phyloP scores from a whole-genome alignment of 2,888 invertebrate genomes.

The Nysson spinosus region DNA sequence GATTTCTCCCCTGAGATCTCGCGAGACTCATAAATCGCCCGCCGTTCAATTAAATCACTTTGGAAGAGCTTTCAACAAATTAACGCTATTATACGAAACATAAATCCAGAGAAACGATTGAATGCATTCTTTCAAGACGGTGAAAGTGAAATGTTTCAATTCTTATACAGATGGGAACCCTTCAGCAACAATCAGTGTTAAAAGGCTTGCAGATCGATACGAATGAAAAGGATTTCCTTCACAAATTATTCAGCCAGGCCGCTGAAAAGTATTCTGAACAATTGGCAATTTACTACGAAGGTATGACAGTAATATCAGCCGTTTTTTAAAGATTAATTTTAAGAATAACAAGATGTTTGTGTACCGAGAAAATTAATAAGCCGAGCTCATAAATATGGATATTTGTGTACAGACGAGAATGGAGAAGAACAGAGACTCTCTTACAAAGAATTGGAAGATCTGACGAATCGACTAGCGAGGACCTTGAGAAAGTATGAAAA shows the following conservation, averaged over 20 bases:
- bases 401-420: conserved; percentile 70
- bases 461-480: conserved; percentile 81
- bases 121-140: neutral
- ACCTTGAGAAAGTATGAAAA: conserved; percentile 78
- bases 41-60: too few species aligned
- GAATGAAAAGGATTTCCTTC: conserved; percentile 77
- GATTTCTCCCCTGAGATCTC: too few species aligned
- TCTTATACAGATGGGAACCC: conserved; percentile 85
- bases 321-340: too few species aligned
- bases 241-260: conserved; percentile 80
- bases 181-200: conserved; percentile 86
- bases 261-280: conserved; percentile 79
- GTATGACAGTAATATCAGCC: conserved; percentile 76
- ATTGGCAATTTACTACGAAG: conserved; percentile 82
- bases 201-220: conserved; percentile 73
- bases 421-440: conserved; percentile 69
- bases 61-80: too few species aligned
- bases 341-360: too few species aligned
- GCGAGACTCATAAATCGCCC: too few species aligned
- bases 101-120: too few species aligned
- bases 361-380: too few species aligned
- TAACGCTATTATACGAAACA: too few species aligned
- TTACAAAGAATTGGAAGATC: conserved; percentile 80
- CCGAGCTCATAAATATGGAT: too few species aligned
- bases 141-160: neutral